Percentiles rank a stretch among this genome's conserved stretches.
phyloP scores from a whole-genome alignment of 2,797 vertebrate genomes.

The Heliangelus exortis region DNA sequence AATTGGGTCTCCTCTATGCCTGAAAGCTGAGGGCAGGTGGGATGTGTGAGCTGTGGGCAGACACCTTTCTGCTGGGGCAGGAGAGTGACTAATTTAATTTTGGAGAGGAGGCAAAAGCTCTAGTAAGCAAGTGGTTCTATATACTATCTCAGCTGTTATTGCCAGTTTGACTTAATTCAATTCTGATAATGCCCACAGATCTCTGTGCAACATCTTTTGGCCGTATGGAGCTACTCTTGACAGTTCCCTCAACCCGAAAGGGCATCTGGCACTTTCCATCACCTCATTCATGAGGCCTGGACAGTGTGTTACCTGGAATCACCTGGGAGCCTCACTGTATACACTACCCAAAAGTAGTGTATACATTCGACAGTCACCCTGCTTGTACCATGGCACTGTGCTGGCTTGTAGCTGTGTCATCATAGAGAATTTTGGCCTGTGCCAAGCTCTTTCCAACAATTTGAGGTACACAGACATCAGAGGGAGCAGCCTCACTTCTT shows the following conservation, averaged over 20 bases:
- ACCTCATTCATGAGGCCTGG: slow-evolving; percentile 7
- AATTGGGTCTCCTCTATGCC: accelerated
- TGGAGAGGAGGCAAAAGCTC: background rate
- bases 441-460: background rate
- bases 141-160: slow-evolving; percentile 11
- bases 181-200: slow-evolving; percentile 35
- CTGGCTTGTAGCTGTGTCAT: background rate
- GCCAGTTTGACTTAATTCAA: slow-evolving; percentile 47
- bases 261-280: slow-evolving; percentile 37
- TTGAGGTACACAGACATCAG: background rate
- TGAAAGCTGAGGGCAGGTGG: background rate
- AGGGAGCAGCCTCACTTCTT: background rate
- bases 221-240: slow-evolving; percentile 39
- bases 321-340: background rate
- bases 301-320: background rate
- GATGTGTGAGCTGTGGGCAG: background rate
- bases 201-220: slow-evolving; percentile 43
- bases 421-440: background rate
- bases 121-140: slow-evolving; percentile 15
- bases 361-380: background rate
- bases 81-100: background rate
- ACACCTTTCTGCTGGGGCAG: background rate
- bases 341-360: background rate
- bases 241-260: slow-evolving; percentile 37
- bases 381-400: background rate